Conservation (phyloP, 2,113 vertebrate species). For the Apeltes quadracus region DNA sequence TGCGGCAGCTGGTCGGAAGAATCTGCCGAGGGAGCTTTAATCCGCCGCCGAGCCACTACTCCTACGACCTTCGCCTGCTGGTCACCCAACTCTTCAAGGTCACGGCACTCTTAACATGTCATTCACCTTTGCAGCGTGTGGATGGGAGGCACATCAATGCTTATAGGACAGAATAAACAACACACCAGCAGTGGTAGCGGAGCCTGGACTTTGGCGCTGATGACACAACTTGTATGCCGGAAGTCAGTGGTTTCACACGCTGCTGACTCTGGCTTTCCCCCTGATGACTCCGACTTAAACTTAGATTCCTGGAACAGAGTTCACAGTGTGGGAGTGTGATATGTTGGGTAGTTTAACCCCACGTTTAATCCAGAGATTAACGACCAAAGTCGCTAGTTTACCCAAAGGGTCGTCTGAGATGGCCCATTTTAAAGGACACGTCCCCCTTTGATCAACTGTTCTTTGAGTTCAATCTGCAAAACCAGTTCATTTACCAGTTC, state of each 20-base stretch:
- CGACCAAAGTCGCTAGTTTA: neutral
- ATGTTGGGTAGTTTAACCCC: no score
- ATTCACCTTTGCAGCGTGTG: neutral
- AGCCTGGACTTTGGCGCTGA: neutral
- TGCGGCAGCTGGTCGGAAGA: slow-evolving; percentile 87
- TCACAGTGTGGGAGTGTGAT: neutral
- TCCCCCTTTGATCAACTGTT: neutral
- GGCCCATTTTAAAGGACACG: neutral
- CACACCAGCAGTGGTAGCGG: neutral
- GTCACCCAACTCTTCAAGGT: slow-evolving; percentile 88
- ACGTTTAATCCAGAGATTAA: neutral
- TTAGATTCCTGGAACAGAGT: neutral
- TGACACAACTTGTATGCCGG: neutral
- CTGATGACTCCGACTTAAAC: neutral
- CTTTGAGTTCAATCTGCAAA: neutral
- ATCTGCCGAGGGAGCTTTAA: slow-evolving; percentile 87
- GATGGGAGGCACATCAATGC: neutral
- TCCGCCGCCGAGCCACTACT: slow-evolving; percentile 83
- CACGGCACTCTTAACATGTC: neutral
- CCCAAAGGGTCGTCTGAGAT: neutral
- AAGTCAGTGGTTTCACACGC: neutral
- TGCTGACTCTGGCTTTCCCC: neutral
- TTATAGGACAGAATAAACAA: neutral
- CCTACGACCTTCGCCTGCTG: slow-evolving; percentile 81
- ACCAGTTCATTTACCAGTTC: neutral